A percentile compares a stretch with the other conserved stretches of the same genome.
phyloP scores from a whole-genome alignment of 1,140 invertebrate genomes.

The Drosophila repleta region DNA sequence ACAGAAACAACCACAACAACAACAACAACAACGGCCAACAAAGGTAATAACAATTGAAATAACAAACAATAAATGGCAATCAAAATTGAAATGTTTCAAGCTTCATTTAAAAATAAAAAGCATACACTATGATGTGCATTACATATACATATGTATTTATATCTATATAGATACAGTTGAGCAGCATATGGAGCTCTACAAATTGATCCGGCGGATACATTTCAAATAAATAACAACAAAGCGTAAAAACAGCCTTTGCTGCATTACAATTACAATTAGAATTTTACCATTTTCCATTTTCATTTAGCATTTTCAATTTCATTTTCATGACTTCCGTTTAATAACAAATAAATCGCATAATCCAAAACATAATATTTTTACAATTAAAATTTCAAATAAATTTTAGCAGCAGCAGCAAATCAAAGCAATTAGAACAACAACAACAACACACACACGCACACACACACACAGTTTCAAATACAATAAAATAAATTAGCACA shows the following conservation, averaged over 20 bases:
- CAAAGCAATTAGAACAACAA: conserved; percentile 73
- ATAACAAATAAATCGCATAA: conserved; percentile 84
- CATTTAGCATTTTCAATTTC: conserved; percentile 10
- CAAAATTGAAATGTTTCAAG: conserved; percentile 73
- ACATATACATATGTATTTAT: not conserved
- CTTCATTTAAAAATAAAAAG: conserved; percentile 75
- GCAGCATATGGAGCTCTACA: conserved; percentile 15
- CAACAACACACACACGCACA: conserved; percentile 16
- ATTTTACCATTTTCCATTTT: conserved; percentile 53
- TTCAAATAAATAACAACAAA: conserved; percentile 76
- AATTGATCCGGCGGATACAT: conserved; percentile 78
- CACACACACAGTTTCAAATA: conserved; percentile 37
- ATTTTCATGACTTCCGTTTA: conserved; percentile 81
- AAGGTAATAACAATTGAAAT: conserved; percentile 41
- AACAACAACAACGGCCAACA: conserved; percentile 14
- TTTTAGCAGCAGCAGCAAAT: conserved; percentile 71
- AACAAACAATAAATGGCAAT: conserved; percentile 47
- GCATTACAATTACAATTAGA: conserved; percentile 74
- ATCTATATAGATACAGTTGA: not conserved
- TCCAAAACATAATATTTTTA: conserved; percentile 77
- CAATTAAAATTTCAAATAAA: conserved; percentile 84
- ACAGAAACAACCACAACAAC: conserved; percentile 18
- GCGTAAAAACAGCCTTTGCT: conserved; percentile 52
- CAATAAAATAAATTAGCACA: conserved; percentile 81
- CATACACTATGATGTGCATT: conserved; percentile 17